These are phyloP conservation scores for Lissocephala sabroskyi DNA, from an alignment of 2,888 invertebrate genomes.

Conservation along the genomic window DNA sequence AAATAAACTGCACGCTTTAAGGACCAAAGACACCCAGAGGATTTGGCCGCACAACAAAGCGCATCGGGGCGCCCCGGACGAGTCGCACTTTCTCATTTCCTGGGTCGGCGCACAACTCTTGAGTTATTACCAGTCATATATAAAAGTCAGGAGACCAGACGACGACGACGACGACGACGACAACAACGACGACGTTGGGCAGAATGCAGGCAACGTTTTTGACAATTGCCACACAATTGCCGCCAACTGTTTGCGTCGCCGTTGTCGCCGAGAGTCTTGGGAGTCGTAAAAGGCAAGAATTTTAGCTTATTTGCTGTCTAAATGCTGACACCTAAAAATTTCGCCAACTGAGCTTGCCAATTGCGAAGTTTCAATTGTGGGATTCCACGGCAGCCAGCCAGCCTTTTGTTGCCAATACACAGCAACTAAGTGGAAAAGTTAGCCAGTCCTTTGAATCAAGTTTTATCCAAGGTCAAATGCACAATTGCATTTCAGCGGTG, in stretches of 20 bases:
- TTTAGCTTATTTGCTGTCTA: slow-evolving; percentile 59
- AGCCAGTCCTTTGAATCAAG: too few relatives aligned
- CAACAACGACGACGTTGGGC: too few relatives aligned
- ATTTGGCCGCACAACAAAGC: slow-evolving; percentile 44
- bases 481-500: too few relatives aligned
- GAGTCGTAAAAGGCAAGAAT: slow-evolving; percentile 54
- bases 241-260: slow-evolving; percentile 39
- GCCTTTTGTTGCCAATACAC: too few relatives aligned
- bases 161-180: too few relatives aligned
- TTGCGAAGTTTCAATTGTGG: too few relatives aligned
- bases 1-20: slow-evolving; percentile 56
- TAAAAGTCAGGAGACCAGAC: slow-evolving; percentile 38
- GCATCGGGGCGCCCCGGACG: slow-evolving; percentile 15
- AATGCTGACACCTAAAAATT: slow-evolving; percentile 60
- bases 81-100: slow-evolving; percentile 23
- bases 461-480: too few relatives aligned
- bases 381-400: too few relatives aligned
- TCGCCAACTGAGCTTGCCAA: too few relatives aligned
- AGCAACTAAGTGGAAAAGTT: not conserved
- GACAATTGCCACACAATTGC: slow-evolving; percentile 68
- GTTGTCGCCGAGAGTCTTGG: slow-evolving; percentile 33
- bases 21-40: slow-evolving; percentile 50
- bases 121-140: slow-evolving; percentile 65
- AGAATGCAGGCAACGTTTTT: slow-evolving; percentile 33
- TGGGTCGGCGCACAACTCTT: slow-evolving; percentile 39